A percentile compares a stretch with the other conserved stretches of the same genome.
phyloP scores from a whole-genome alignment of 2,888 invertebrate genomes.

The Stramonita haemastoma region DNA sequence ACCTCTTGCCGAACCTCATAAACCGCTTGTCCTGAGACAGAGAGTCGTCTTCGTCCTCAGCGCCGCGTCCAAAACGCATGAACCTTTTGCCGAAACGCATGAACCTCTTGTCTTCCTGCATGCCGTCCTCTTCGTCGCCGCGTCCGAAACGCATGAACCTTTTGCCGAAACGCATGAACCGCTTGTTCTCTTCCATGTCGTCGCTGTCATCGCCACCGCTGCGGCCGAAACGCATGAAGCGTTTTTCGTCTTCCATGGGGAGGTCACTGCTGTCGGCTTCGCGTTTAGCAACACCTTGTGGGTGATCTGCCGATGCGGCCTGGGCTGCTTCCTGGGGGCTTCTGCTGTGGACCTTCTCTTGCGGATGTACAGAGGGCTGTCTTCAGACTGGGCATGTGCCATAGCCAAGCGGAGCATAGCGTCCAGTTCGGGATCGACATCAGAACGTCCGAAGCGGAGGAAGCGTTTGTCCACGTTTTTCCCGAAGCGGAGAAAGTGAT shows the following conservation, averaged over 20 bases:
- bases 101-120: slow-evolving; percentile 53
- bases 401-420: slow-evolving; percentile 53
- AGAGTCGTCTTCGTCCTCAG: neutral
- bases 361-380: slow-evolving; percentile 38
- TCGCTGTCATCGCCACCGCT: slow-evolving; percentile 49
- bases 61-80: slow-evolving; percentile 63
- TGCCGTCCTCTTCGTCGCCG: slow-evolving; percentile 53
- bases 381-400: slow-evolving; percentile 41
- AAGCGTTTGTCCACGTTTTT: slow-evolving; percentile 59
- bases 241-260: slow-evolving; percentile 53
- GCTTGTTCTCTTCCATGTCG: slow-evolving; percentile 55
- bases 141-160: slow-evolving; percentile 69
- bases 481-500: slow-evolving; percentile 59
- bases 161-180: slow-evolving; percentile 66
- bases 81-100: slow-evolving; percentile 63
- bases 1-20: slow-evolving; percentile 69
- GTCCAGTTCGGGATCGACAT: slow-evolving; percentile 52
- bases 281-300: slow-evolving; percentile 54
- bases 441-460: slow-evolving; percentile 65
- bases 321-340: slow-evolving; percentile 25
- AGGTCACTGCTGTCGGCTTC: slow-evolving; percentile 42
- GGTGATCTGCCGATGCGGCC: slow-evolving; percentile 47
- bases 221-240: slow-evolving; percentile 65
- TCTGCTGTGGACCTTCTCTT: slow-evolving; percentile 42
- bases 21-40: slow-evolving; percentile 59